Base-by-base conservation (phyloP, 1,140 invertebrate species). In the Diorhabda sublineata region DNA sequence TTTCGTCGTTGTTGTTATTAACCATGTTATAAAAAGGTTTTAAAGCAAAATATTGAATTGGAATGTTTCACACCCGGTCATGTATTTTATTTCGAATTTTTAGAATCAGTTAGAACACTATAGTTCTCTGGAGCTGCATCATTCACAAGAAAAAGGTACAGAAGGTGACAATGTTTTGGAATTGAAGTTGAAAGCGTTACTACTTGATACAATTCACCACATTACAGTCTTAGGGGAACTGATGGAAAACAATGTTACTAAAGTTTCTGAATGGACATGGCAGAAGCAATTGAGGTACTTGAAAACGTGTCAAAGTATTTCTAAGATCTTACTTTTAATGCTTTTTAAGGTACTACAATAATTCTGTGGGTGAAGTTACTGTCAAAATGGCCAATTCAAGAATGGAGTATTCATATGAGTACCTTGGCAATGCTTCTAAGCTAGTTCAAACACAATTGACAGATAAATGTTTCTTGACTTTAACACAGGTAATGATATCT, bases 341-440 rank as follows among this genome's bases (percentile, higher is more conserved):
- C 5, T 59, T 70, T 80, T 78, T 64, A 73, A 87, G 86, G 73
- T 88, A 87, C 73, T 88, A 88, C 71, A 74, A 84, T n/a, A 77
- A 81, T 70, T 79, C 84, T 75, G 80, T 78, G n/a, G 83, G 85
- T 71, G 84, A 85, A 69, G 83, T 91, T 3, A 80, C 86, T 9
- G 83, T 91, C 9, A 87, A 85, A 80, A 92, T 89, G 90, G 97
- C 93, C 3, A 91, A 95, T 80, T 93, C 96, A 3, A 88, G 95
- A 83, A 97, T 99, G 84, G 85, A 91, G 45, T 99, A 99, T 80
- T 93, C 95, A 5, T 99, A 96, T 82, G 98, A 99, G 82, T 99
- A 99, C 82, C 92, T 99, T 78, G 97, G 97, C 26, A 93, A 95
- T 82, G 88, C 90, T 57, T 88, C 91, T 58, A 95, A 95, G 83